phyloP scores from a whole-genome alignment of 2,888 invertebrate species.

The Orgyia antiqua region DNA sequence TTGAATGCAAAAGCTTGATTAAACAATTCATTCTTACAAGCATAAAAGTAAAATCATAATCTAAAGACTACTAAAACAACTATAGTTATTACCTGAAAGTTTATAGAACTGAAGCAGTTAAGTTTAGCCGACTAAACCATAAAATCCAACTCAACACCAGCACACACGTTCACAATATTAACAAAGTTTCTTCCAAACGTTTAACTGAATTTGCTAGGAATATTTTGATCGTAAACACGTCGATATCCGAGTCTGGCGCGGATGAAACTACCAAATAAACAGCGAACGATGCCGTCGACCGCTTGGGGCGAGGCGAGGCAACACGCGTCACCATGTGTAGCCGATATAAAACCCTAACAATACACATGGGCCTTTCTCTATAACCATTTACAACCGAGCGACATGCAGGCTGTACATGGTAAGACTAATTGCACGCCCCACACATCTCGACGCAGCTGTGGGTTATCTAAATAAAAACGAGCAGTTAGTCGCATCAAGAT shows the following conservation, averaged over 20 bases:
- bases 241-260: slow-evolving; percentile 47
- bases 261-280: slow-evolving; percentile 57
- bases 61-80: too few species aligned
- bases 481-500: slow-evolving; percentile 31
- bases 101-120: slow-evolving; percentile 39
- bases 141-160: slow-evolving; percentile 10
- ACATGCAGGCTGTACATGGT: slow-evolving; percentile 37
- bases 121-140: slow-evolving; percentile 10
- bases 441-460: slow-evolving; percentile 51
- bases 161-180: slow-evolving; percentile 20
- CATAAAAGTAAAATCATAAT: too few species aligned
- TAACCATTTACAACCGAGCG: slow-evolving; percentile 30
- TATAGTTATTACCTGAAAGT: slow-evolving; percentile 38
- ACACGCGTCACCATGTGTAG: slow-evolving; percentile 49
- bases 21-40: too few species aligned
- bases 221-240: slow-evolving; percentile 38
- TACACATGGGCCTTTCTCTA: slow-evolving; percentile 45
- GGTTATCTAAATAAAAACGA: slow-evolving; percentile 39
- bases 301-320: slow-evolving; percentile 36
- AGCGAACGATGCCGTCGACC: slow-evolving; percentile 31
- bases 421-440: slow-evolving; percentile 42
- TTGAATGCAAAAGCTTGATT: too few species aligned
- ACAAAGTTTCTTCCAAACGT: slow-evolving; percentile 23
- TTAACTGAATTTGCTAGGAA: slow-evolving; percentile 8
- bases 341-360: slow-evolving; percentile 37